Evolutionary conservation across 2,113 vertebrate species (phyloP).

Genomic region (Tautogolabrus adspersus): DNA sequence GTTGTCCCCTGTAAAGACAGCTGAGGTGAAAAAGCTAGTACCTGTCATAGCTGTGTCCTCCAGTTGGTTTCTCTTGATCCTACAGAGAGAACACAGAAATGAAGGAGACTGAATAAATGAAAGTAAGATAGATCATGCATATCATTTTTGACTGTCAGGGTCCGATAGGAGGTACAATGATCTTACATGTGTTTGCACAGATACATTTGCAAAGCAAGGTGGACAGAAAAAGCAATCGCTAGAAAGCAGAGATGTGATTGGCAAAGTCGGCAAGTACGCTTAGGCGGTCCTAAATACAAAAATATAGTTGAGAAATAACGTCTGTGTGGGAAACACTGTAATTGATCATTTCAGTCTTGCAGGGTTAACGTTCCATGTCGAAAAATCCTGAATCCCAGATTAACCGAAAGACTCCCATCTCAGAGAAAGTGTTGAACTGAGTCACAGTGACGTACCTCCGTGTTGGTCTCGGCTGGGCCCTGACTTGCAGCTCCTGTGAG

Average conservation of each 20-base stretch:
- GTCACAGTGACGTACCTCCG: slow-evolving; percentile 68
- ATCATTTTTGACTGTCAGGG: background rate
- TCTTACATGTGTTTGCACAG: background rate
- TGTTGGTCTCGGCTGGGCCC: slow-evolving; percentile 61
- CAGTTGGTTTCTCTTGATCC: slow-evolving; percentile 86
- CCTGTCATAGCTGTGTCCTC: slow-evolving; percentile 91
- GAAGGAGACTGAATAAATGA: slow-evolving; percentile 12
- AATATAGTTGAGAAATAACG: too few relatives aligned
- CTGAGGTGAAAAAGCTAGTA: slow-evolving; percentile 65
- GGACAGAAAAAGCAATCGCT: background rate
- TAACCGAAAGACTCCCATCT: background rate
- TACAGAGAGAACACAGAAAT: slow-evolving; percentile 72
- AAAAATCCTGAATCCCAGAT: too few relatives aligned
- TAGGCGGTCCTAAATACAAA: too few relatives aligned
- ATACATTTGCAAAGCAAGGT: slow-evolving; percentile 5
- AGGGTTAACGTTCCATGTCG: too few relatives aligned
- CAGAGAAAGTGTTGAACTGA: background rate
- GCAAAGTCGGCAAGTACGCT: too few relatives aligned
- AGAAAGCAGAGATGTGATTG: too few relatives aligned
- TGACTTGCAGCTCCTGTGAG: slow-evolving; percentile 53
- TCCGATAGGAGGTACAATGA: background rate
- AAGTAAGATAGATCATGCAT: background rate
- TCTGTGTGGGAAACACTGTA: too few relatives aligned
- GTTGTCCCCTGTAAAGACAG: background rate
- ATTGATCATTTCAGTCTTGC: too few relatives aligned